Percentiles rank a stretch among this genome's conserved stretches.
phyloP scores from a whole-genome alignment of 2,888 invertebrate genomes.

The Leistus spinibarbis region DNA sequence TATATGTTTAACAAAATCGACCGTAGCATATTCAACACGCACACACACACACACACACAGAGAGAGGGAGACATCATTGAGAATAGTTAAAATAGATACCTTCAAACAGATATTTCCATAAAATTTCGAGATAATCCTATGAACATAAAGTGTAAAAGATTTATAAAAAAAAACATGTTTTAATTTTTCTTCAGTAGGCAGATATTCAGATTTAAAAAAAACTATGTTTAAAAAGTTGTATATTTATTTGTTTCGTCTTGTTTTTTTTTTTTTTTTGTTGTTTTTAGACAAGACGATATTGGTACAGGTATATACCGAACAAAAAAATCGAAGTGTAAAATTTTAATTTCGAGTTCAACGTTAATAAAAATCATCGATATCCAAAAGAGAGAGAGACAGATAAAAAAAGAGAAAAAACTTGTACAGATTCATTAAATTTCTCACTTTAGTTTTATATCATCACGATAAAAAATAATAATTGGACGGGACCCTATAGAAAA shows the following conservation, averaged over 20 bases:
- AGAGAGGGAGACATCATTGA: too few relatives aligned
- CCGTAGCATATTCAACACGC: too few relatives aligned
- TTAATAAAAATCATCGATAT: constrained; percentile 37
- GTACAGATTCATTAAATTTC: constrained; percentile 29
- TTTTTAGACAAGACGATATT: neutral
- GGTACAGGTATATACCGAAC: too few relatives aligned
- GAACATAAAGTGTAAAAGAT: too few relatives aligned
- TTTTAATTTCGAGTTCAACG: constrained; percentile 29
- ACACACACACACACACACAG: too few relatives aligned
- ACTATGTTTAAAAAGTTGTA: neutral
- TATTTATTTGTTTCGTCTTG: neutral
- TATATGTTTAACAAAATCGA: too few relatives aligned
- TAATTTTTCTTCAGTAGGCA: too few relatives aligned
- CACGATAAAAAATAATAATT: constrained; percentile 35
- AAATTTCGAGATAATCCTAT: too few relatives aligned
- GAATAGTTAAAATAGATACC: too few relatives aligned
- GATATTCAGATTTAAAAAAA: too few relatives aligned
- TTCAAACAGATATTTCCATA: too few relatives aligned
- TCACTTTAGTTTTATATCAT: constrained; percentile 29
- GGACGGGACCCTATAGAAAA: constrained; percentile 28
- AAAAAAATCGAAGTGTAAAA: constrained; percentile 30
- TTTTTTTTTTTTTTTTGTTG: neutral
- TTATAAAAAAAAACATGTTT: too few relatives aligned
- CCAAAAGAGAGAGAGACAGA: constrained; percentile 18
- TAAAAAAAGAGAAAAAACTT: constrained; percentile 17